Percentiles rank a stretch among this genome's conserved stretches.
phyloP scores from a whole-genome alignment of 1,140 invertebrate genomes.

The Brachionus paranguensis region DNA sequence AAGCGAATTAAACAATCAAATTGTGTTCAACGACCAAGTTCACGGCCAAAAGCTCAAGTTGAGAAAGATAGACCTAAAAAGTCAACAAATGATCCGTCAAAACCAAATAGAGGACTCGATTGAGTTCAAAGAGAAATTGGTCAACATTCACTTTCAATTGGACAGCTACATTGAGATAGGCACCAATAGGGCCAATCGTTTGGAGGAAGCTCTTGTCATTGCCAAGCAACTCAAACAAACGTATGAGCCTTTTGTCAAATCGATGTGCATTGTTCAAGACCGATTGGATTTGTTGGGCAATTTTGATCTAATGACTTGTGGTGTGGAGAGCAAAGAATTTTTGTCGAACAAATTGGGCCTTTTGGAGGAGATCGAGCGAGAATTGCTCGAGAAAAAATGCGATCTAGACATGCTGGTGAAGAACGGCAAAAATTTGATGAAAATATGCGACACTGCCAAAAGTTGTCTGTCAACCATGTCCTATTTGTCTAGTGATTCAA shows the following conservation, averaged over 20 bases:
- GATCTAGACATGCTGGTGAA: neutral
- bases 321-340: neutral
- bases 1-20: neutral
- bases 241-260: neutral
- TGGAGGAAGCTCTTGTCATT: neutral
- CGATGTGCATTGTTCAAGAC: neutral
- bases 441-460: neutral
- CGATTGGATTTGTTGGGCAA: neutral
- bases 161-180: neutral
- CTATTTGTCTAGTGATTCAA: neutral
- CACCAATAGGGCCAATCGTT: neutral
- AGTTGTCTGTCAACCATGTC: neutral
- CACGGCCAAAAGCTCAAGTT: neutral
- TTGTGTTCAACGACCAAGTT: neutral
- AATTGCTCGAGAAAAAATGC: neutral
- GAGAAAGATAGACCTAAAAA: neutral
- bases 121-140: conserved; percentile 25
- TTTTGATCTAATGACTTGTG: neutral
- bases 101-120: neutral
- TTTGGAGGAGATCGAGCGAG: neutral
- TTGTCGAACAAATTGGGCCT: neutral
- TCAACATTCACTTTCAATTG: neutral
- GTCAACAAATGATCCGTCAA: conserved; percentile 10
- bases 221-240: neutral
- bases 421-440: neutral